These are phyloP conservation scores for Timema cristinae DNA, from an alignment of 2,888 invertebrate genomes.

Conservation along the genomic window DNA sequence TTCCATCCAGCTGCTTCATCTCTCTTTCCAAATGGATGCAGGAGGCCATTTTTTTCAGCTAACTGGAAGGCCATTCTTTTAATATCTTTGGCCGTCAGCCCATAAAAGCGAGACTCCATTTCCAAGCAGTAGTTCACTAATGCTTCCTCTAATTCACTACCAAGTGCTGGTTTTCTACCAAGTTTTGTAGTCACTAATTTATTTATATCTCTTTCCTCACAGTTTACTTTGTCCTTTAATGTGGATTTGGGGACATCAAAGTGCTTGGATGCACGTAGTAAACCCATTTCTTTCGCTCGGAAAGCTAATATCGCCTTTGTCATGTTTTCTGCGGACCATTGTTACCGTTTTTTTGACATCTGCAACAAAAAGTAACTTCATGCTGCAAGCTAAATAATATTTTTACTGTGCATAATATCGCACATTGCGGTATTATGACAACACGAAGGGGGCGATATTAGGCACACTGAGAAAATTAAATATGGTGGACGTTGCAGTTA, in stretches of 20 bases:
- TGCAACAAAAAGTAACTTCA: neutral
- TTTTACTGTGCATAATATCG: conserved; percentile 4
- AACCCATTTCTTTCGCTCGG: conserved; percentile 10
- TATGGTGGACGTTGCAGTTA: too few species aligned
- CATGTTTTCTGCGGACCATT: conserved; percentile 13
- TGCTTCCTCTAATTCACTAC: conserved; percentile 10
- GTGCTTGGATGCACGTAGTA: conserved; percentile 6
- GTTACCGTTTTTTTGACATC: conserved; percentile 4
- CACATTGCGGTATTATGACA: neutral
- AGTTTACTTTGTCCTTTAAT: neutral
- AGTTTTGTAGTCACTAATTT: conserved; percentile 9
- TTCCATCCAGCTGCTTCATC: conserved; percentile 15
- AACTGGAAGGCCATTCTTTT: conserved; percentile 11
- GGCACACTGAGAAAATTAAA: too few species aligned
- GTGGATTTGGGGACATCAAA: conserved; percentile 15
- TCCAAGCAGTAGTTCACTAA: conserved; percentile 7
- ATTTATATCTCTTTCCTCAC: neutral
- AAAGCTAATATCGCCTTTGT: conserved; percentile 11
- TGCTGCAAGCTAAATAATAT: neutral
- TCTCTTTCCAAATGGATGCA: conserved; percentile 6
- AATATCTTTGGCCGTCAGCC: conserved; percentile 15
- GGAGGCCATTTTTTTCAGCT: neutral
- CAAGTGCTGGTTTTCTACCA: conserved; percentile 11
- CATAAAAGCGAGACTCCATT: conserved; percentile 16
- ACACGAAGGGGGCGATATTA: neutral